Base-by-base conservation (phyloP, 2,888 invertebrate genomes). In the Ectemnius cavifrons region DNA sequence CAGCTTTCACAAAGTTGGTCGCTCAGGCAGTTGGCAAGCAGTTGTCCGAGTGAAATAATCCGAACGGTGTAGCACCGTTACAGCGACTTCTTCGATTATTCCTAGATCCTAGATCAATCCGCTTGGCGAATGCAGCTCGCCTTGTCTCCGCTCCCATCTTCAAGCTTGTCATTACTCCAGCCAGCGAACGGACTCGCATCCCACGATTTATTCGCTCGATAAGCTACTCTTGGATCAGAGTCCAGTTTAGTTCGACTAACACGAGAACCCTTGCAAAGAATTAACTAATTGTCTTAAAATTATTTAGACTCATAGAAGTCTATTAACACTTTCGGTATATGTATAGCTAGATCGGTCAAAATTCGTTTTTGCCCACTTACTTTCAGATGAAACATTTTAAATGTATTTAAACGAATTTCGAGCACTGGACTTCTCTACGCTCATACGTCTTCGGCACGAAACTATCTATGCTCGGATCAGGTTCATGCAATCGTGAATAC, bases 21-120 rank as follows among this genome's bases (percentile, higher is more conserved):
- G 56, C 63, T n/a, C 72, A 73, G 85, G 84, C 87, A 86, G 84
- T 83, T 85, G 86, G 87, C 83, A 83, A 82, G 75, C 85, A 81
- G 81, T 63, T 2, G 52, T 23, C 52, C 14, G 16, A 14, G 8
- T 37, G 52, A 52, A 52, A 16, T 52, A 23, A 23, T 2, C 23
- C 23, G 68, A 80, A 79, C 79, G 75, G 76, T 75, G 79, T 80
- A 78, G 81, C 80, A 84, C 86, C 86, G 87, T 87, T 86, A 87
- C 71, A 66, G 67, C 62, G 65, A 60, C 68, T 78, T 73, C 74
- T 73, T 73, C 77, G 78, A 84, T 79, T 79, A 81, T 72, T 84
- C 78, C 59, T 79, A 76, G 78, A 82, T 84, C 78, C 60, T 79
- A 76, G 78, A 82, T 84, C 81, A 79, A 76, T 75, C 85, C 80